Base-by-base conservation (phyloP, 2,797 vertebrate genomes). In the Gephyroberyx darwinii region DNA sequence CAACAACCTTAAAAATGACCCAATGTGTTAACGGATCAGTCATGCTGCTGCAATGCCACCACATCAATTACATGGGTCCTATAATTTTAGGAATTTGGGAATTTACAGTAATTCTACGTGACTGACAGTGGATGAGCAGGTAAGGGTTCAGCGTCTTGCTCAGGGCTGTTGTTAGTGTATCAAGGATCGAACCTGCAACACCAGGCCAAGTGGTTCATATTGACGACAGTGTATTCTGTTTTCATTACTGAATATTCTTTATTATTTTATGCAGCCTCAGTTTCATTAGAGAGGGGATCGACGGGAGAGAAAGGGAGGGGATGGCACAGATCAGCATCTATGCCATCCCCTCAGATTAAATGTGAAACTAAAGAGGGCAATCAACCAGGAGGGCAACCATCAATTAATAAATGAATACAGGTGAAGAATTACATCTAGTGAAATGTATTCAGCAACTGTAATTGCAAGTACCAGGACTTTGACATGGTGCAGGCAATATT, bases 361-460 rank as follows among this genome's bases (percentile, higher is more conserved):
- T 81, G 73, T 69, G 62, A 81, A 80, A 81, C 59, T 71, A 74
- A 80, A 80, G 61, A 64, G 55, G 76, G 60, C 37, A 74, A 80
- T 83, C 76, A 80, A 74, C 69, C 65, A 19, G 80, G 79, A 83
- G 84, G 78, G 53, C 74, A 75, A 55, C 77, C 65, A 53, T 83
- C 71, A 86, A 84, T 86, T 79, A 85, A 65, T 43, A 37, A 80
- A 80, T 68, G 53, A 81, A 69, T 68, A 55, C 76, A 85, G 76
- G 78, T 82, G 65, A 12, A 45, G 8, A 69, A 37, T 33, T 8
- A 74, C 71, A 88, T 83, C 2, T 71, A 81, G 84, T 83, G 50
- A 83, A 66, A 86, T 88, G 56, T 86, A 86, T 86, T 85, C 84
- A 55, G 43, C 1, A n/a, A 57, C 50, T 73, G 31, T 84, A 80